Evolutionary conservation across 2,797 vertebrate genomes (phyloP), one percentile per base, ranked within the genome.

Genomic region (Peromyscus aztecus): DNA sequence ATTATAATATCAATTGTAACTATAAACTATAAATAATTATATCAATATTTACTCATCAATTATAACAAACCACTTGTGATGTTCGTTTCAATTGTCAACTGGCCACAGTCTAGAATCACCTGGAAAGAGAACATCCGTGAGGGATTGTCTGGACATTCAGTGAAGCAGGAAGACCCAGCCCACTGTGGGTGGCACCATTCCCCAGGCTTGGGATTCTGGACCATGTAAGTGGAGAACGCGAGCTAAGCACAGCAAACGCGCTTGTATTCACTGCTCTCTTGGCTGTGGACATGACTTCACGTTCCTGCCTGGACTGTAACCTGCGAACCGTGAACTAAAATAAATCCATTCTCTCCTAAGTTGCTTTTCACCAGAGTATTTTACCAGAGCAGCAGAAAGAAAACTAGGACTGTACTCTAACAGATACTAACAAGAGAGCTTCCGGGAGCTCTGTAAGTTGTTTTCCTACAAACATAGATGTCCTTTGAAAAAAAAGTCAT

Each of bases 401-500:
- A 75, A 43, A 75, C 21, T 21, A 40, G 37, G 71, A 75, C 21
- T 29, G 14, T 31, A 78, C 21, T 77, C 37, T 24, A 46, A 49
- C 16, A n/a, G 43, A 78, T 52, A 59, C 2, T 76, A 43, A 13
- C 23, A 76, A 52, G 52, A n/a, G 17, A 69, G 6, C 21, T 55
- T 16, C 40, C 6, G 63, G 82, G 61, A 43, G 29, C 46, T 23
- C 37, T 67, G 71, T 75, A 75, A 59, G 37, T 10, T 61, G 16
- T 78, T 78, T 89, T 69, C 80, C 63, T 81, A 10, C 55, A 46
- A 43, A 91, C 19, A 37, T 43, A 82, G 57, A 34, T 82, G 29
- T 16, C 46, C 80, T 82, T 24, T 43, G 37, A 82, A 82, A 76
- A n/a, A 80, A 57, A 27, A 82, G 65, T 13, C 16, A 23, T n/a